Evolutionary conservation across 2,113 vertebrate species (phyloP).

Genomic region (Platysternon megacephalum): DNA sequence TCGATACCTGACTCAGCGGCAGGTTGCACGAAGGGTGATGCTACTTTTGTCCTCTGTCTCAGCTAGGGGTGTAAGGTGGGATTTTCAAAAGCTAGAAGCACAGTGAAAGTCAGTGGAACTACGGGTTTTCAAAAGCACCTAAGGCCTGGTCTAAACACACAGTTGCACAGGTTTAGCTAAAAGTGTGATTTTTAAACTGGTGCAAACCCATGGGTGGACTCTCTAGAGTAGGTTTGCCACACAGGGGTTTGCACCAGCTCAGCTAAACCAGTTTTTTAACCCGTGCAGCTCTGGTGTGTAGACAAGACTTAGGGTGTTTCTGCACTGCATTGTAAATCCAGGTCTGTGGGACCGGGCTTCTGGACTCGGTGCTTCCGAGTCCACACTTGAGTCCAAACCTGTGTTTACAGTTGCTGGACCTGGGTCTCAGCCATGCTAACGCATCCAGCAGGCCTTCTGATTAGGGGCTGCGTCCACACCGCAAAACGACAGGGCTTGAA

Average conservation of each 20-base stretch:
- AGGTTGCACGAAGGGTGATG: accelerated
- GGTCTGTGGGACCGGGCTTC: too few relatives aligned
- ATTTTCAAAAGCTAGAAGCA: accelerated
- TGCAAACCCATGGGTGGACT: accelerated
- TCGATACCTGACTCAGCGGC: accelerated
- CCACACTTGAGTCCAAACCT: too few relatives aligned
- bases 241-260: neutral
- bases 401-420: too few relatives aligned
- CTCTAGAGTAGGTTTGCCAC: accelerated
- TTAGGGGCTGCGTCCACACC: too few relatives aligned
- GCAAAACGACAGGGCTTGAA: too few relatives aligned
- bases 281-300: accelerated
- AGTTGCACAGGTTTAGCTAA: accelerated
- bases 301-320: accelerated
- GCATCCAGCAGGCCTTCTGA: too few relatives aligned
- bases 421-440: too few relatives aligned
- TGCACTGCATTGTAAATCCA: too few relatives aligned
- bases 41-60: accelerated
- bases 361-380: too few relatives aligned
- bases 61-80: accelerated
- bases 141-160: accelerated
- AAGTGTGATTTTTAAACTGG: accelerated
- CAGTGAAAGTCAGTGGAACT: accelerated
- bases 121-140: accelerated
- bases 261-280: accelerated